A percentile compares a stretch with the other conserved stretches of the same genome.
These are phyloP conservation scores for Ursus arctos DNA, from an alignment of 2,113 vertebrate genomes.

Conservation along the genomic window DNA sequence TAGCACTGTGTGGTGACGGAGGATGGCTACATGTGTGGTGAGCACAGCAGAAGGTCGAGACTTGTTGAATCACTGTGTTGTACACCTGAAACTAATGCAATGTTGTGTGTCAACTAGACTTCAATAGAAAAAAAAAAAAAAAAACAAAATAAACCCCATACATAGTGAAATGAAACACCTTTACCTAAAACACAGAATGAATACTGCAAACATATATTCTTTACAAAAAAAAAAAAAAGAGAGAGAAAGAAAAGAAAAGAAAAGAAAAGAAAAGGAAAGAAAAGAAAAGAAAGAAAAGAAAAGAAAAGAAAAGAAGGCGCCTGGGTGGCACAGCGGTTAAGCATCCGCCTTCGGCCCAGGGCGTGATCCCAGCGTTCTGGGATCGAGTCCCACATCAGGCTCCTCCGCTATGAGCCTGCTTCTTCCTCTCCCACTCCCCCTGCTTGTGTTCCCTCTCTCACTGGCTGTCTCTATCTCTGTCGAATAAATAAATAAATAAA, in stretches of 20 bases:
- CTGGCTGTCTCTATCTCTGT: no score
- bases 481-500: no score
- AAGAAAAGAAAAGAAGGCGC: not conserved
- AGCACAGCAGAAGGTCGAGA: not conserved
- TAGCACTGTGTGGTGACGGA: not conserved
- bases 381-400: no score
- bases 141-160: not conserved
- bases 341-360: no score
- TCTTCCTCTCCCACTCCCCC: no score
- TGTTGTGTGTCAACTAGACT: not conserved
- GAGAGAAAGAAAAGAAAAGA: not conserved
- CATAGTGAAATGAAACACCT: not conserved
- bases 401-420: no score
- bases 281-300: no score
- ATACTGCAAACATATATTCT: not conserved
- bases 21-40: not conserved
- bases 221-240: not conserved
- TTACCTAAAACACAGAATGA: not conserved
- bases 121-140: not conserved
- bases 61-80: not conserved
- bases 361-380: no score
- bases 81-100: not conserved
- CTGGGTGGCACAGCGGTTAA: no score
- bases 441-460: no score
- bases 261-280: not conserved